phyloP scores from a whole-genome alignment of 1,140 invertebrate genomes.

The Saxidomus purpurata region DNA sequence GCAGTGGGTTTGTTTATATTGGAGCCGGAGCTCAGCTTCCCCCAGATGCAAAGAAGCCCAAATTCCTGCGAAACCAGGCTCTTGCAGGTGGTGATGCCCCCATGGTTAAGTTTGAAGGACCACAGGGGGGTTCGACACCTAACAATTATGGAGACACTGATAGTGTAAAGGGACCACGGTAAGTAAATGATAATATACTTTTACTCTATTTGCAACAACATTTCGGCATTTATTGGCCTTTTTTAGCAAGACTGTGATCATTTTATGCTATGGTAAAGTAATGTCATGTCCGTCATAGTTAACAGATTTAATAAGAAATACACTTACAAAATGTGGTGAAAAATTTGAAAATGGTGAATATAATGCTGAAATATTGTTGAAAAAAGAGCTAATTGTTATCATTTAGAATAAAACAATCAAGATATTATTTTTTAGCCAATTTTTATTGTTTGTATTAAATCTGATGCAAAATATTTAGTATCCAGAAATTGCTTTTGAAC shows the following conservation, averaged over 20 bases:
- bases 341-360: too few species aligned
- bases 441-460: too few species aligned
- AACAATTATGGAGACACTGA: constrained; percentile 12
- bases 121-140: constrained; percentile 39
- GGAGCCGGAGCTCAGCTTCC: constrained; percentile 83
- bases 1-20: constrained; percentile 83
- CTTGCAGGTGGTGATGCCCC: constrained; percentile 63
- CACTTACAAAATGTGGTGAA: too few species aligned
- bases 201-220: neutral
- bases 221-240: neutral
- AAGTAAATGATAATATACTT: neutral
- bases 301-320: too few species aligned
- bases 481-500: too few species aligned
- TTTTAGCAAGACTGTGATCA: too few species aligned
- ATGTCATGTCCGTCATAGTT: too few species aligned
- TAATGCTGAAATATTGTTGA: too few species aligned
- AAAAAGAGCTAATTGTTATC: too few species aligned
- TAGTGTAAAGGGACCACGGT: constrained; percentile 30
- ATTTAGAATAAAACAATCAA: too few species aligned
- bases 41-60: constrained; percentile 72
- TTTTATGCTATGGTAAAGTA: neutral
- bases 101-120: constrained; percentile 73
- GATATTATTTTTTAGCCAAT: too few species aligned
- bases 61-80: constrained; percentile 61
- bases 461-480: too few species aligned